A percentile compares a stretch with the other conserved stretches of the same genome.
Evolutionary conservation across 2,113 vertebrate genomes (phyloP).

Genomic region (Phrynocephalus versicolor): DNA sequence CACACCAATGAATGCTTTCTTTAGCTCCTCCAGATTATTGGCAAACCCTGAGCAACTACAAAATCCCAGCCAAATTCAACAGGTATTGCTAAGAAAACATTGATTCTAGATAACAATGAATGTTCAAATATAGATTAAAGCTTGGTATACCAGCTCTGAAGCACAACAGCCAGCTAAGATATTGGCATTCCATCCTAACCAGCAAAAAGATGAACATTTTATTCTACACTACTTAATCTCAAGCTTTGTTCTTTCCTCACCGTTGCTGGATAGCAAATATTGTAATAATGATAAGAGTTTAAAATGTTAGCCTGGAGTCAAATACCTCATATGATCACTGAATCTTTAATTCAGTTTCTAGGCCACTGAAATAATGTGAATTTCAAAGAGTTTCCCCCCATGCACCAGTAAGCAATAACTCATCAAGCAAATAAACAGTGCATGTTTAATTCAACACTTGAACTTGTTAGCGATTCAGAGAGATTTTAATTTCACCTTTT

Average conservation of each 20-base stretch:
- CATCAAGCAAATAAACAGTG: slow-evolving; percentile 47
- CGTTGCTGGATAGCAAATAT: slow-evolving; percentile 51
- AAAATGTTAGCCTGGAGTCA: slow-evolving; percentile 63
- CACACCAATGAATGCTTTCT: neutral
- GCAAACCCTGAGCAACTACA: neutral
- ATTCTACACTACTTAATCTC: slow-evolving; percentile 49
- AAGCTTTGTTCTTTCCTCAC: slow-evolving; percentile 27
- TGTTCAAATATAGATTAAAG: slow-evolving; percentile 19
- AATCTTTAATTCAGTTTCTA: slow-evolving; percentile 66
- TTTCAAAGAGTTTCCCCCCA: slow-evolving; percentile 56
- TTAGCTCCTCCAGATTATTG: neutral
- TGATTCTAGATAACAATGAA: neutral
- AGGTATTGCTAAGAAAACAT: neutral
- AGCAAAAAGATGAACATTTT: slow-evolving; percentile 30
- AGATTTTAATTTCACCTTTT: slow-evolving; percentile 48
- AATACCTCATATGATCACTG: slow-evolving; percentile 56
- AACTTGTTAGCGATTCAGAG: slow-evolving; percentile 53
- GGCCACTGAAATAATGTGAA: slow-evolving; percentile 62
- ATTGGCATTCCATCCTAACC: slow-evolving; percentile 26
- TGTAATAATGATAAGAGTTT: slow-evolving; percentile 45
- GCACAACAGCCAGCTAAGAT: slow-evolving; percentile 32
- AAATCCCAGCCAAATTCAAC: neutral
- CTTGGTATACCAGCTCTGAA: slow-evolving; percentile 1
- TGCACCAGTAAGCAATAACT: slow-evolving; percentile 58
- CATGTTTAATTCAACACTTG: slow-evolving; percentile 69